Evolutionary conservation across 2,888 invertebrate genomes (phyloP).

Genomic region (Pseudococcus jackbeardsleyi): DNA sequence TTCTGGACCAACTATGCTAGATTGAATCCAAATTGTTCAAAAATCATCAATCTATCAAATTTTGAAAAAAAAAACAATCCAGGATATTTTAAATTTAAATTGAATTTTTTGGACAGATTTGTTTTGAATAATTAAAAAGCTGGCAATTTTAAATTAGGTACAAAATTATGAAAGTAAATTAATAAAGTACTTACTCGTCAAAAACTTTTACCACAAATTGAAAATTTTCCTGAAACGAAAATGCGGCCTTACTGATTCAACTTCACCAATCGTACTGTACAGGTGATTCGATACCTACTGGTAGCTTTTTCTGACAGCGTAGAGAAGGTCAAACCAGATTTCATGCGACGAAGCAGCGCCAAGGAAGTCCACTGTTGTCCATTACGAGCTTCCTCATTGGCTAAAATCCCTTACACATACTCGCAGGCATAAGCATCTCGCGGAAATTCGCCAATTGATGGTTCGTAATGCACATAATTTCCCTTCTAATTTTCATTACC

Average conservation of each 20-base stretch:
- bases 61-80: too few relatives aligned
- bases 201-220: not conserved
- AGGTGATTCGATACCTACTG: not conserved
- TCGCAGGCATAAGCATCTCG: not conserved
- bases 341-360: slow-evolving; percentile 1
- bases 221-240: slow-evolving; percentile 17
- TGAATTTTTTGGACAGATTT: not conserved
- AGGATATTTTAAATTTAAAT: too few relatives aligned
- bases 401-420: slow-evolving; percentile 29
- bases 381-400: slow-evolving; percentile 16
- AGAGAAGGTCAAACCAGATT: slow-evolving; percentile 57
- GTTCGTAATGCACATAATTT: not conserved
- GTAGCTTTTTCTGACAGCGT: not conserved
- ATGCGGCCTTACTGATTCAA: not conserved
- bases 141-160: not conserved
- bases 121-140: not conserved
- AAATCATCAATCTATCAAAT: too few relatives aligned
- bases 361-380: slow-evolving; percentile 36
- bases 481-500: not conserved
- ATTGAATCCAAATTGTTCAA: too few relatives aligned
- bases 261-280: slow-evolving; percentile 6
- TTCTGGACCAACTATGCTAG: too few relatives aligned
- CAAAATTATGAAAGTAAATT: not conserved
- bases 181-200: not conserved
- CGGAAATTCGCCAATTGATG: not conserved